phyloP scores from a whole-genome alignment of 2,797 vertebrate species.

The Poeciliopsis infans region DNA sequence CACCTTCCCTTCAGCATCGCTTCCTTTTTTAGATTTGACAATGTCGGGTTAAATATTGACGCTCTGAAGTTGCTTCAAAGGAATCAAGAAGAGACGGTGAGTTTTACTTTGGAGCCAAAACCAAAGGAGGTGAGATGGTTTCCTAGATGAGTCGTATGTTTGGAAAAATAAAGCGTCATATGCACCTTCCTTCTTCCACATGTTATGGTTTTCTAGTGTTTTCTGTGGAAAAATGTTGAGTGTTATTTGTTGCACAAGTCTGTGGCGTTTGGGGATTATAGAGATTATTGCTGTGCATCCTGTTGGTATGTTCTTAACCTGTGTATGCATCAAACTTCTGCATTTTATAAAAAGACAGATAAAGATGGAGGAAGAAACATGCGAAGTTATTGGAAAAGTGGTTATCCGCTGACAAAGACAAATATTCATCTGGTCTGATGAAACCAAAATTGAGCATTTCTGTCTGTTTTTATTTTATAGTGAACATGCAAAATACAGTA shows the following conservation, averaged over 20 bases:
- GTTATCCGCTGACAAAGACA: not conserved
- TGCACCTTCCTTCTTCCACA: not conserved
- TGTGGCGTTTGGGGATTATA: not conserved
- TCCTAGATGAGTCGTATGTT: constrained; percentile 23
- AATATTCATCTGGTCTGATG: not conserved
- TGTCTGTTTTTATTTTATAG: not conserved
- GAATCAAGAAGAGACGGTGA: constrained; percentile 11
- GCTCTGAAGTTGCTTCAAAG: constrained; percentile 62
- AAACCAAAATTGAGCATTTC: not conserved
- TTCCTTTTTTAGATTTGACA: constrained; percentile 69
- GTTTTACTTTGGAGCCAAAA: constrained; percentile 40
- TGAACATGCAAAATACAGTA: not conserved
- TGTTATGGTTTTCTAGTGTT: not conserved
- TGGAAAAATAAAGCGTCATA: not conserved
- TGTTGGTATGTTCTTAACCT: not conserved
- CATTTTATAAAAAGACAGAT: not conserved
- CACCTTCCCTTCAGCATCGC: constrained; percentile 47
- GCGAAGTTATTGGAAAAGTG: not conserved
- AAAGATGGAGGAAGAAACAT: not conserved
- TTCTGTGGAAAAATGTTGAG: not conserved
- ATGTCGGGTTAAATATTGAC: constrained; percentile 71
- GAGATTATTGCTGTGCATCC: not conserved
- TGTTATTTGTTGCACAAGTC: not conserved
- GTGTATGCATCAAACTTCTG: not conserved
- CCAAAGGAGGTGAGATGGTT: constrained; percentile 28